These are phyloP conservation scores for Rhizomys pruinosus DNA, from an alignment of 2,113 vertebrate genomes.

Conservation along the genomic window DNA sequence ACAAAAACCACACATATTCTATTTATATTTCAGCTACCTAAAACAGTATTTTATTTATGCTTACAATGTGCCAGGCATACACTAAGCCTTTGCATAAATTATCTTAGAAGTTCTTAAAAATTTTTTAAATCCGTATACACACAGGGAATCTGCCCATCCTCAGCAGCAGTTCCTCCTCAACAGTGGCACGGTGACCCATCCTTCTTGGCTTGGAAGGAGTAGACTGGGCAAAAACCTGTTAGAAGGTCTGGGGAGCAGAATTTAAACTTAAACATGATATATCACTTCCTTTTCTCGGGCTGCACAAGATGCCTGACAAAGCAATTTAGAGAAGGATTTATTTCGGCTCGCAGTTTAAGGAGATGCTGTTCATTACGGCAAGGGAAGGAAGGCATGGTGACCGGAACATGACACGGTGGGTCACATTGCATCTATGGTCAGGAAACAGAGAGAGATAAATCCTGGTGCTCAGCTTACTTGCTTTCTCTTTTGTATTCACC, in stretches of 20 bases:
- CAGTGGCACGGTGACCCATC: background rate
- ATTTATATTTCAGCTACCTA: slow-evolving; percentile 57
- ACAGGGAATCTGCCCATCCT: background rate
- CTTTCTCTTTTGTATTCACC: background rate
- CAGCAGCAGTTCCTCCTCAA: background rate
- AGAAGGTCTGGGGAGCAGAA: slow-evolving; percentile 15
- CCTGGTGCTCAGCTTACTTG: background rate
- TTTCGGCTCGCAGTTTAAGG: background rate
- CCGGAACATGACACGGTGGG: background rate
- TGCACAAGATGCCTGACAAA: background rate
- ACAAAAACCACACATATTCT: slow-evolving; percentile 59
- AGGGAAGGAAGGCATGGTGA: background rate
- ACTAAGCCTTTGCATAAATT: slow-evolving; percentile 43
- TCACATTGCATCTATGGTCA: background rate
- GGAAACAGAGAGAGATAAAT: background rate
- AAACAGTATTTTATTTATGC: slow-evolving; percentile 50
- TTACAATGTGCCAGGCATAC: slow-evolving; percentile 17
- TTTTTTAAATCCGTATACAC: background rate
- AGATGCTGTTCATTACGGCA: background rate
- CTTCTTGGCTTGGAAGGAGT: background rate
- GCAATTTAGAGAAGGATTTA: background rate
- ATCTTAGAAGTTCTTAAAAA: slow-evolving; percentile 26
- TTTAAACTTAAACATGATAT: slow-evolving; percentile 21
- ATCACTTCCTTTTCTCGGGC: background rate
- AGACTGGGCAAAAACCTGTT: background rate